Evolutionary conservation across 2,113 vertebrate species (phyloP).

Genomic region (Saccopteryx leptura): DNA sequence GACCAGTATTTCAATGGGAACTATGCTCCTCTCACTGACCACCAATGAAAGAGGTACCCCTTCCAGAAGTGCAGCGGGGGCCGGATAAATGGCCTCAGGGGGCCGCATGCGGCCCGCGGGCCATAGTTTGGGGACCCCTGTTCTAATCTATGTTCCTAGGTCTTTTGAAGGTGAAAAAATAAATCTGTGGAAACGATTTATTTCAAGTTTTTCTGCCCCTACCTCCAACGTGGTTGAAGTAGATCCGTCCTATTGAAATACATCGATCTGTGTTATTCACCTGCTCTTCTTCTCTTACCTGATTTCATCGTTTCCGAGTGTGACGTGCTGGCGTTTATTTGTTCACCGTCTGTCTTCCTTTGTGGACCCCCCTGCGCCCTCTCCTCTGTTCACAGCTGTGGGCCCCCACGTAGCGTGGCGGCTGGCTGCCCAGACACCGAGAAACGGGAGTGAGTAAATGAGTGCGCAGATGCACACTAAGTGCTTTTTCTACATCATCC

Average conservation of each 20-base stretch:
- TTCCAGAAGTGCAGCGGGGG: too few species aligned
- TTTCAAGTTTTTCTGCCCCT: not conserved
- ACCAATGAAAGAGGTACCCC: too few species aligned
- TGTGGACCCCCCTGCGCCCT: not conserved
- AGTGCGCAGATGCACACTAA: not conserved
- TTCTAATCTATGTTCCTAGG: not conserved
- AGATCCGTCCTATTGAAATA: not conserved
- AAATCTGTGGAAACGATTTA: not conserved
- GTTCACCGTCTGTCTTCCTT: not conserved
- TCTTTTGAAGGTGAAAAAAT: conserved; percentile 22
- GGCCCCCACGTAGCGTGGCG: not conserved
- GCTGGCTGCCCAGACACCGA: not conserved
- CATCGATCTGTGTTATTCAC: not conserved
- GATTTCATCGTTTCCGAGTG: not conserved
- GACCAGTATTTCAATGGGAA: too few species aligned
- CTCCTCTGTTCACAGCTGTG: not conserved
- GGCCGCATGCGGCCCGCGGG: too few species aligned
- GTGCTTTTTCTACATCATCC: not conserved
- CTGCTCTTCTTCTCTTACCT: not conserved
- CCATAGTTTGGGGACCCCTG: too few species aligned
- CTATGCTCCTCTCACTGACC: too few species aligned
- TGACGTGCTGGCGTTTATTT: not conserved
- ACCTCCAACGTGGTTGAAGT: not conserved
- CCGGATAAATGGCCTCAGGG: too few species aligned
- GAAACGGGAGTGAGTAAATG: not conserved